Evolutionary conservation across 2,113 vertebrate species (phyloP).

Genomic region (Gobius niger): DNA sequence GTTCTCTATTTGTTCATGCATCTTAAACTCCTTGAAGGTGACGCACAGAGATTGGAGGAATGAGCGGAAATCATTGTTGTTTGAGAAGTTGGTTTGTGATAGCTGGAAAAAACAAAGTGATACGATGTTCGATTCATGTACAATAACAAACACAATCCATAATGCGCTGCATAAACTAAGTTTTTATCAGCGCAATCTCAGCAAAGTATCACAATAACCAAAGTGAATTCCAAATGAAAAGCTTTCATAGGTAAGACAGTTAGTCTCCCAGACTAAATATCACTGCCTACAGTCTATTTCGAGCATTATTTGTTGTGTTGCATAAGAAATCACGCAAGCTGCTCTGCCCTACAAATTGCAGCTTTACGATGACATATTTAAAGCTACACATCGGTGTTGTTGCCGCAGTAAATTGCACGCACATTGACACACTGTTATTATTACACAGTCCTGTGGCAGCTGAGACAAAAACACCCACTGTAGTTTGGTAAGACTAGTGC

Average conservation of each 20-base stretch:
- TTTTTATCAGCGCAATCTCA: not conserved
- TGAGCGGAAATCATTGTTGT: constrained; percentile 96
- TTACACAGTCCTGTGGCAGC: not conserved
- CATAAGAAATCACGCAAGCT: constrained; percentile 5
- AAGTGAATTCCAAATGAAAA: not conserved
- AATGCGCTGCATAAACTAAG: not conserved
- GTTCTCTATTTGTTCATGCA: constrained; percentile 98
- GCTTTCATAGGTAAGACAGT: not conserved
- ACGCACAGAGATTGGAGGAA: constrained; percentile 92
- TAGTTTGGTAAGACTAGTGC: not conserved
- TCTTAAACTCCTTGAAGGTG: constrained; percentile 98
- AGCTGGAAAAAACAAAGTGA: constrained; percentile 75
- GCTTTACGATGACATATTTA: not conserved
- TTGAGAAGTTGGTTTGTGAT: constrained; percentile 98
- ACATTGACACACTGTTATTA: not conserved
- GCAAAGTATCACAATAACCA: not conserved
- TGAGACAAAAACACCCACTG: not conserved
- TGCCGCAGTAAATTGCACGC: not conserved
- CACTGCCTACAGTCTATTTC: not conserved
- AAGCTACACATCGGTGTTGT: not conserved
- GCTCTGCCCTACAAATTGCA: not conserved
- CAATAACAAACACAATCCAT: not conserved
- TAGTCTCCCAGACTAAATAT: not conserved
- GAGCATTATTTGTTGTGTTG: not conserved
- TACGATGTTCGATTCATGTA: too few relatives aligned